These are phyloP conservation scores for Agrochola macilenta DNA, from an alignment of 2,888 invertebrate genomes.

Conservation along the genomic window DNA sequence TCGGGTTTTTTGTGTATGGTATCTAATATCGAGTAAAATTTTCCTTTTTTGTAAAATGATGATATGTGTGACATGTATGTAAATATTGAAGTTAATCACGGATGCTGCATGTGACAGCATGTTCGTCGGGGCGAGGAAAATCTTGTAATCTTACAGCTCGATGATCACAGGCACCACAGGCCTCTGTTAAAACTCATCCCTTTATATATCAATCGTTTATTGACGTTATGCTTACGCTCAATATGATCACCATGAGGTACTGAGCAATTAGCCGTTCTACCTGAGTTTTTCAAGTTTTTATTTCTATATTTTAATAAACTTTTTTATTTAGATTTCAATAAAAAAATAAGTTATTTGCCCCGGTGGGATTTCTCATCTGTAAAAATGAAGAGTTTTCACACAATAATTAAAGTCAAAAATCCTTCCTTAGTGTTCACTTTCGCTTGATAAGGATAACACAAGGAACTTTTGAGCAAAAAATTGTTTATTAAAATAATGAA, in stretches of 20 bases:
- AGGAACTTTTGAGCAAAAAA: not conserved
- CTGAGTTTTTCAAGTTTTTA: not conserved
- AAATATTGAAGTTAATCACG: conserved; percentile 2
- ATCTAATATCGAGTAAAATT: too few relatives aligned
- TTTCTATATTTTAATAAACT: not conserved
- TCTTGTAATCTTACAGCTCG: conserved; percentile 63
- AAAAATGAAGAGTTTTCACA: not conserved
- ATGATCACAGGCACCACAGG: conserved; percentile 56
- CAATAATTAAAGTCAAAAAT: not conserved
- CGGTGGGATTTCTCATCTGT: too few relatives aligned
- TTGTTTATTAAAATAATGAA: not conserved
- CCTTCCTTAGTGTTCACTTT: not conserved
- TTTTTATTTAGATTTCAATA: too few relatives aligned
- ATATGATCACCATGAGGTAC: conserved; percentile 13
- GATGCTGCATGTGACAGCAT: conserved; percentile 12
- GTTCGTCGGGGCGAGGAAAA: conserved; percentile 68
- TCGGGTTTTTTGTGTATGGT: too few relatives aligned
- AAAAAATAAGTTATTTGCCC: not conserved
- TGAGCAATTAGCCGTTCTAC: not conserved
- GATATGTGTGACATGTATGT: too few relatives aligned
- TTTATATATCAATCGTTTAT: conserved; percentile 53
- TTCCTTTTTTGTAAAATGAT: too few relatives aligned
- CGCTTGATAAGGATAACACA: too few relatives aligned
- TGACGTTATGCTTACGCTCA: conserved; percentile 71
- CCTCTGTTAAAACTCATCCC: conserved; percentile 28